phyloP scores from a whole-genome alignment of 2,797 vertebrate genomes.

The Xyrichtys novacula region DNA sequence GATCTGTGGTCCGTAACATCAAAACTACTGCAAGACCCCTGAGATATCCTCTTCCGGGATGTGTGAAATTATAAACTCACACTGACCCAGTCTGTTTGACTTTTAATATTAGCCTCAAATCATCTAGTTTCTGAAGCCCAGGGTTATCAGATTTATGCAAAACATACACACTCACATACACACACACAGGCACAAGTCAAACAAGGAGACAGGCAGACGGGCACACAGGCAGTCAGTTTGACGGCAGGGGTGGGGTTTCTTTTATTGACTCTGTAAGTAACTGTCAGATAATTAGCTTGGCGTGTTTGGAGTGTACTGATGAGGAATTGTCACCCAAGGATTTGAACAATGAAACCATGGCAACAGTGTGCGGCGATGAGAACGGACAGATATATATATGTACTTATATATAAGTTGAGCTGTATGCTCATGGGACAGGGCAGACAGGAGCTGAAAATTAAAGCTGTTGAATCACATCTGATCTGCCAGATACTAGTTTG shows the following conservation, averaged over 20 bases:
- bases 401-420: constrained; percentile 8
- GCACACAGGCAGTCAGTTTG: constrained; percentile 24
- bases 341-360: constrained; percentile 62
- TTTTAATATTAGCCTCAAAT: constrained; percentile 48
- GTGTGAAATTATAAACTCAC: constrained; percentile 39
- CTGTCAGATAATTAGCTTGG: constrained; percentile 54
- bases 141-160: constrained; percentile 42
- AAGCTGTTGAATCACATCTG: constrained; percentile 23
- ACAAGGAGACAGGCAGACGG: constrained; percentile 5
- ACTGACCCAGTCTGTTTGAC: constrained; percentile 24
- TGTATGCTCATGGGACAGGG: constrained; percentile 27
- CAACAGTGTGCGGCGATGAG: constrained; percentile 40
- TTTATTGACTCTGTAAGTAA: constrained; percentile 45
- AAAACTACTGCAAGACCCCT: constrained; percentile 17
- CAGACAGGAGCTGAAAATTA: constrained; percentile 27
- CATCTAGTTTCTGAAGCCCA: constrained; percentile 7
- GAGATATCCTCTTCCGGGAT: constrained; percentile 25
- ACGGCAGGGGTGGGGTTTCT: constrained; percentile 30
- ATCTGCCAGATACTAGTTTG: constrained; percentile 31
- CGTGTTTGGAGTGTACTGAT: constrained; percentile 50
- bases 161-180: too few relatives aligned
- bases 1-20: constrained; percentile 8
- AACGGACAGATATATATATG: constrained; percentile 18
- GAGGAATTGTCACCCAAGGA: constrained; percentile 58
- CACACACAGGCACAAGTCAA: constrained; percentile 26